Evolutionary conservation across 2,888 invertebrate species (phyloP), one percentile per base, ranked within the genome.

Genomic region (Diploptera punctata): DNA sequence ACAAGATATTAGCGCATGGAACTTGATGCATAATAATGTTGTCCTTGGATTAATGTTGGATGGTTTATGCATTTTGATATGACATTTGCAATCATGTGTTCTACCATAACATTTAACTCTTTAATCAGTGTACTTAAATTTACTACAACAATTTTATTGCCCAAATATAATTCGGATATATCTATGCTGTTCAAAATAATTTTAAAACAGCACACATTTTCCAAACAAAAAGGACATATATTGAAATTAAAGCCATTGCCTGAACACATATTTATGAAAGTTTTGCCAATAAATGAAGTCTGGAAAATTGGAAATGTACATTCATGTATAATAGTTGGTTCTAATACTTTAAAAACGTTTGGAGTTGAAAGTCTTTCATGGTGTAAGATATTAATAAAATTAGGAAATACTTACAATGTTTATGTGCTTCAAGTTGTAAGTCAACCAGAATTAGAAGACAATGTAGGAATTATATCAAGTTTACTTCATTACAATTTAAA

Each of bases 71-170:
- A n/a, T n/a, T n/a, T n/a, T n/a, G n/a, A n/a, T n/a, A n/a, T n/a
- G n/a, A n/a, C n/a, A n/a, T n/a, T n/a, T n/a, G n/a, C n/a, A n/a
- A n/a, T n/a, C n/a, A n/a, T n/a, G n/a, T n/a, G n/a, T n/a, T n/a
- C n/a, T n/a, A n/a, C n/a, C 33, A 33, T 33, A 10, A 33, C 5
- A 33, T 7, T 7, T 33, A 16, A 57, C 26, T 31, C 57, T 29
- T 3, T 54, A 3, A 24, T 68, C 13, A 24, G 54, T 21, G 38
- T 54, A 21, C 21, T 68, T 9, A 7, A 68, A 24, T 68, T 54
- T 54, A 68, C 68, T 4, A 38, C 31, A 5, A 54, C 26, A 52
- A 68, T 68, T 54, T 54, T 68, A 24, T 31, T 54, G n/a, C 54
- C 54, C 1, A 68, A 26, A 19, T 54, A 68, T 54, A 33, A 33